A percentile compares a stretch with the other conserved stretches of the same genome.
These are phyloP conservation scores for Drosophila meridiana DNA, from an alignment of 2,888 invertebrate species.

Conservation along the genomic window DNA sequence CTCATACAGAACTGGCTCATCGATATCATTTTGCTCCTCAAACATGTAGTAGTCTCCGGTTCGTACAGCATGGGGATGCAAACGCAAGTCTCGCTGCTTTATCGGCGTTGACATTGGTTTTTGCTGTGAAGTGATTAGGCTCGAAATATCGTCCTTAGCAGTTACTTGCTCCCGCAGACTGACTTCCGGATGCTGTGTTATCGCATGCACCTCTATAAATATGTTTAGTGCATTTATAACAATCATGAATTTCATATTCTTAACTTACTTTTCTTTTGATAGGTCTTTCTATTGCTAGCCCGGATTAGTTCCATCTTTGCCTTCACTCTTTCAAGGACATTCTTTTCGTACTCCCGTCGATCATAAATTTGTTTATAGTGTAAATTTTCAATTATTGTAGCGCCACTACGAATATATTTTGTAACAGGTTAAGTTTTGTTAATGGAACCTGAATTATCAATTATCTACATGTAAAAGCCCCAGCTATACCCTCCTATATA, in stretches of 20 bases:
- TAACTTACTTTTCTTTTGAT: conserved; percentile 36
- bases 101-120: conserved; percentile 12
- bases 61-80: conserved; percentile 93
- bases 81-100: conserved; percentile 86
- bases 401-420: conserved; percentile 88
- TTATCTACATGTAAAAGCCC: too few species aligned
- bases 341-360: conserved; percentile 93
- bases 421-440: not conserved
- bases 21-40: conserved; percentile 93
- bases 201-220: conserved; percentile 13
- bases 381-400: conserved; percentile 95
- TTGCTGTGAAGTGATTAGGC: not conserved
- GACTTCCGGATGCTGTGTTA: not conserved
- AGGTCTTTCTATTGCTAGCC: conserved; percentile 90
- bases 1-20: conserved; percentile 87
- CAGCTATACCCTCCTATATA: too few species aligned
- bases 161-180: not conserved
- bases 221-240: not conserved
- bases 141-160: too few species aligned
- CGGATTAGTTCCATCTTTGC: conserved; percentile 97
- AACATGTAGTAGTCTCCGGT: conserved; percentile 99
- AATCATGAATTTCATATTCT: not conserved
- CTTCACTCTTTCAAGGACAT: conserved; percentile 94
- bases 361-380: conserved; percentile 93
- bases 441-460: not conserved